Evolutionary conservation across 1,140 invertebrate species (phyloP), one percentile per base, ranked within the genome.

Genomic region (Rhynchophorus ferrugineus): DNA sequence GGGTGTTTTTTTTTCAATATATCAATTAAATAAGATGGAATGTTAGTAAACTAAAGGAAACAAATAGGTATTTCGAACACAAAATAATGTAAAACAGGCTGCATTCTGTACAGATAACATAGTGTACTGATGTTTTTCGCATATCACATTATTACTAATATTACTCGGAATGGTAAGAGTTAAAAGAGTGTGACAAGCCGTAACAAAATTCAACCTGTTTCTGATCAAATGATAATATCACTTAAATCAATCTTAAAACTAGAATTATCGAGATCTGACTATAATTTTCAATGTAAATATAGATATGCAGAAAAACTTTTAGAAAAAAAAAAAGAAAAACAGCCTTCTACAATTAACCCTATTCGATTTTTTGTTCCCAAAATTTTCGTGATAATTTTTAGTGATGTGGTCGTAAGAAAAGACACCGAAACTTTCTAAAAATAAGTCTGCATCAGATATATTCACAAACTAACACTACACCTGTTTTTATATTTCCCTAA

Each of bases 21-120:
- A 29, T 29, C 24, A 17, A n/a, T n/a, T 33, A 38, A 54, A 22
- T 39, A 18, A 38, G 45, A 52, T 52, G 49, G 49, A 52, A 52
- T 52, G 49, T 52, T 41, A 21, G 21, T 22, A 6, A 39, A 44
- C 9, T 5, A 2, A 16, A 49, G 24, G 41, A 22, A 24, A 5
- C 5, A 43, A 50, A 34, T 18, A 2, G 7, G 3, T 3, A 36
- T 33, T 29, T 11, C 24, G 24, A 29, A 29, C 24, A 6, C 5
- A 6, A 6, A 29, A 6, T 29, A 5, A 5, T 5, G 24, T 6
- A 29, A 29, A 29, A 6, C 11, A 6, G 24, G 24, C 24, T 6
- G 24, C 24, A 29, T 29, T 6, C 11, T 29, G 5, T 29, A 11
- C 24, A 29, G 24, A 29, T 29, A 29, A 29, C 5, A 29, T n/a